Base-by-base conservation (phyloP, 2,113 vertebrate species). In the Phaethornis superciliosus region DNA sequence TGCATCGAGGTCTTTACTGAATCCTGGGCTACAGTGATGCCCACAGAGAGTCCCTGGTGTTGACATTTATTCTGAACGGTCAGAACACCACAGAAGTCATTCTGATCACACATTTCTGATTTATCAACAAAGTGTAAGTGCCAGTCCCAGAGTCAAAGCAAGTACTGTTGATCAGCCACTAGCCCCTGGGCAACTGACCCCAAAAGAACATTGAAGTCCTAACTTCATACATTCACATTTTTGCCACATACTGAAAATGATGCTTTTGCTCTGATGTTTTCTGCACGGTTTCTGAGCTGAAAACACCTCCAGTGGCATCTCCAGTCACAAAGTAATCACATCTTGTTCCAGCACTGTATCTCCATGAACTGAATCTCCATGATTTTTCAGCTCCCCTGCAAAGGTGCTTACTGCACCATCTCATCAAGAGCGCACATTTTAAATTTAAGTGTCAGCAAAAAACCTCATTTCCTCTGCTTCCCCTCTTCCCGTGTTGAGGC, bases 121-220 rank as follows among this genome's bases (percentile, higher is more conserved):
- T 54, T 46, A 60, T 27, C 76, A 75, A 59, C 81, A 69, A 81
- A 89, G 46, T 10, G 4, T 27, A 94, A 85, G 67, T n/a, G 85
- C 93, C 90, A 91, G 78, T 81, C 16, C 12, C 81, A 42, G 88
- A 82, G 78, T 64, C 79, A 84, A 69, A 81, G 65, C 21, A 89
- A 85, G 51, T n/a, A 76, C 70, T 42, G 18, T 2, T 30, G 3
- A 64, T 69, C 74, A 89, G 65, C 1, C 0, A 60, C 60, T 33
- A 79, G 69, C 65, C 83, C 52, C 70, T 19, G 26, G 78, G 81
- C 70, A 71, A 49, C 21, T 0, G 0, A 84, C 49, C 58, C 80
- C 19, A 23, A 81, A 68, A 19, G 26, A 81, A 78, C 23, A 71
- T 1, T 46, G 42, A 84, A 81, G 65, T 16, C 63, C 28, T 10